Evolutionary conservation across 2,113 vertebrate species (phyloP).

Genomic region (Drymodes brunneopygia): DNA sequence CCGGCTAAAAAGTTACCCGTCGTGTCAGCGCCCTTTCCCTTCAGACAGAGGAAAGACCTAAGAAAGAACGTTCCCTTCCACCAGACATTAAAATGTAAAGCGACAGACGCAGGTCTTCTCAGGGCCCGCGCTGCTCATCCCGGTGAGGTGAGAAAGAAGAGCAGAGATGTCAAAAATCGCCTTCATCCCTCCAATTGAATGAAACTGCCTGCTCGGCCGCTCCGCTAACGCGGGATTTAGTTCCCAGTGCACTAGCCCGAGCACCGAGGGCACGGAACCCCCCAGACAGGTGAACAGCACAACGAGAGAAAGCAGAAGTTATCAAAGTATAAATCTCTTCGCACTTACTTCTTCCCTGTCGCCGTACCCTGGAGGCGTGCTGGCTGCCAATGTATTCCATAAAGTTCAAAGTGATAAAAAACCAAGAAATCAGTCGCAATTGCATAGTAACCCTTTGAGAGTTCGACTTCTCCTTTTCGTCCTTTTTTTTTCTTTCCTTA

Average conservation of each 20-base stretch:
- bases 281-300: conserved; percentile 41
- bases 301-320: conserved; percentile 16
- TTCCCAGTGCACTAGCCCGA: not conserved
- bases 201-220: not conserved
- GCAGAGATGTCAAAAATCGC: not conserved
- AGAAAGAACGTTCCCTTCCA: not conserved
- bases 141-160: not conserved
- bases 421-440: conserved; percentile 97
- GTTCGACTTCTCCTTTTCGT: conserved; percentile 62
- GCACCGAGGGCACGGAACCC: not conserved
- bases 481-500: not conserved
- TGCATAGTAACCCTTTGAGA: conserved; percentile 98
- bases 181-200: not conserved
- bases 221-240: not conserved
- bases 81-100: not conserved
- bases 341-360: conserved; percentile 93
- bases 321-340: conserved; percentile 50
- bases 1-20: conserved; percentile 10
- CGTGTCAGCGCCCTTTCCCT: not conserved
- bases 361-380: conserved; percentile 91
- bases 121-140: not conserved
- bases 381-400: conserved; percentile 98
- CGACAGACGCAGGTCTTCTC: not conserved
- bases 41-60: not conserved
- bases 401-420: conserved; percentile 96